A percentile compares a stretch with the other conserved stretches of the same genome.
phyloP scores from a whole-genome alignment of 2,113 vertebrate species.

The Leucoraja erinaceus region DNA sequence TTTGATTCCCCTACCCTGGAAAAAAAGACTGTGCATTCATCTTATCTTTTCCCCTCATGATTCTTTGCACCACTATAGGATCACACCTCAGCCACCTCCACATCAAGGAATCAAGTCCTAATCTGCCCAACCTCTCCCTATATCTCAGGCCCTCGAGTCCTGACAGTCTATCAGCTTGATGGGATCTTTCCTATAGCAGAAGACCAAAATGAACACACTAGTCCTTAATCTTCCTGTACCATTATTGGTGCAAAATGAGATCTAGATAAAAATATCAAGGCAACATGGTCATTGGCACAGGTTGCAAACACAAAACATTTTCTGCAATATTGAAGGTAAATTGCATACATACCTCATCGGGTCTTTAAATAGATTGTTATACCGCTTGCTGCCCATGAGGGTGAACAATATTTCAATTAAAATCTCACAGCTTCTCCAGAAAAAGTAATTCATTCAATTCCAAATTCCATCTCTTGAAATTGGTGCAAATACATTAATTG shows the following conservation, averaged over 20 bases:
- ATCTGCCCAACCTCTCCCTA: too few species aligned
- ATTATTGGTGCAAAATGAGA: not conserved
- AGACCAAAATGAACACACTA: too few species aligned
- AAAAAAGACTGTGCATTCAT: too few species aligned
- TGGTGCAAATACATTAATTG: not conserved
- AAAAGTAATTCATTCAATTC: not conserved
- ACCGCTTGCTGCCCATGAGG: not conserved
- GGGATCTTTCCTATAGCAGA: too few species aligned
- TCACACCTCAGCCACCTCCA: too few species aligned
- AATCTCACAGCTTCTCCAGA: not conserved
- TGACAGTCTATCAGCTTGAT: too few species aligned
- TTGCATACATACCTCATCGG: not conserved
- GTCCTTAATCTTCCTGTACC: not conserved
- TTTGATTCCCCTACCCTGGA: too few species aligned
- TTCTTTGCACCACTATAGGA: too few species aligned
- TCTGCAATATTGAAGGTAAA: not conserved
- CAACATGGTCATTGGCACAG: not conserved
- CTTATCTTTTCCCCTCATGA: too few species aligned
- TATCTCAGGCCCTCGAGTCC: too few species aligned
- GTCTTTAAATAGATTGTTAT: constrained; percentile 15
- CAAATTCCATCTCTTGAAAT: not conserved
- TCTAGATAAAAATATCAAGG: not conserved
- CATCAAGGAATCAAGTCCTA: too few species aligned
- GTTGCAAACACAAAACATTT: not conserved
- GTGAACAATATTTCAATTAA: not conserved